These are phyloP conservation scores for Dallia pectoralis DNA, from an alignment of 2,797 vertebrate species.

Conservation along the genomic window DNA sequence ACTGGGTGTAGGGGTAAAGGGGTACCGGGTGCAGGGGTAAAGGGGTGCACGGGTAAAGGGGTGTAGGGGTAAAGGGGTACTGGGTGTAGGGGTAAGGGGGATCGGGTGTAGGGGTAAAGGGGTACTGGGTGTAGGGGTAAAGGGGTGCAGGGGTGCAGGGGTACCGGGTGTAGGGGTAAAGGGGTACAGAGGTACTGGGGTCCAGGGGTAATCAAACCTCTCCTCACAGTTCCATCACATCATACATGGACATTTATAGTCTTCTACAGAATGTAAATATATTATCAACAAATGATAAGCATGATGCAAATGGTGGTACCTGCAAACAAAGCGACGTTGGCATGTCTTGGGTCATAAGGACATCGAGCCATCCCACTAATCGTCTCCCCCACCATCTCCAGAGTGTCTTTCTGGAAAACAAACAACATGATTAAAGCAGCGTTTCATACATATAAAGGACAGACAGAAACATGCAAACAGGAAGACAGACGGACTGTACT, in stretches of 20 bases:
- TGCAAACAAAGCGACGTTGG: constrained; percentile 93
- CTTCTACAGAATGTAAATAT: neutral
- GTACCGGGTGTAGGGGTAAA: too few species aligned
- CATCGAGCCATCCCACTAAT: constrained; percentile 96
- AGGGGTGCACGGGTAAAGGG: too few species aligned
- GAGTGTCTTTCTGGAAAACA: constrained; percentile 82
- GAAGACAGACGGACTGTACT: constrained; percentile 61
- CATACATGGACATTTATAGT: neutral
- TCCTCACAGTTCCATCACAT: neutral
- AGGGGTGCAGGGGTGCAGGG: too few species aligned
- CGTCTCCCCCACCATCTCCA: constrained; percentile 87
- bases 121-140: too few species aligned
- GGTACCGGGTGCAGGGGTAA: too few species aligned
- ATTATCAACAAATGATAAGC: neutral
- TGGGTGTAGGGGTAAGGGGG: too few species aligned
- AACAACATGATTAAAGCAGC: too few species aligned
- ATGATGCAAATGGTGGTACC: constrained; percentile 67
- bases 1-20: too few species aligned
- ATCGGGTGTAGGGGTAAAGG: too few species aligned
- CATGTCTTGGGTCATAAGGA: constrained; percentile 93
- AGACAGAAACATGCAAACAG: constrained; percentile 26
- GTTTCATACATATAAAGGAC: neutral
- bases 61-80: too few species aligned
- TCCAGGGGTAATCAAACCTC: neutral
- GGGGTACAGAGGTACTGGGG: too few species aligned